Percentiles rank a stretch among this genome's conserved stretches.
Conservation (phyloP, 2,113 vertebrate genomes). For the Todiramphus chloris region DNA sequence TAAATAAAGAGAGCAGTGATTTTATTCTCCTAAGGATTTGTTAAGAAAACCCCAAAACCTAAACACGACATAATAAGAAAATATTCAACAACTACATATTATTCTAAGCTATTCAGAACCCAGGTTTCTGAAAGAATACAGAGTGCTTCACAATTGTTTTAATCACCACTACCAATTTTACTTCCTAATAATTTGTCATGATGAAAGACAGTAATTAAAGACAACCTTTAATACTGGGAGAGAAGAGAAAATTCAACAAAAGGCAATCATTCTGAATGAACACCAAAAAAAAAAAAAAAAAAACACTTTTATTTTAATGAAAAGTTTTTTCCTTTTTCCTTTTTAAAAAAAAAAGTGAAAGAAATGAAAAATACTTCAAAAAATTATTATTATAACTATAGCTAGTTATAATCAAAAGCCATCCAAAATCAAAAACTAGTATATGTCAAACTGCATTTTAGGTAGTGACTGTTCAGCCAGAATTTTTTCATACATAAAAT, state of each 20-base stretch:
- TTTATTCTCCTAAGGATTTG: background rate
- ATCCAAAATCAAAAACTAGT: background rate
- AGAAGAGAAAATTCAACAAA: background rate
- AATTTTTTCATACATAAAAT: background rate
- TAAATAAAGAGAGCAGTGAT: background rate
- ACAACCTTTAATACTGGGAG: background rate
- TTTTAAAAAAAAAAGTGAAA: background rate
- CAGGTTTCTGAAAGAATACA: background rate
- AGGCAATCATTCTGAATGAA: background rate
- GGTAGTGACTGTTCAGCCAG: background rate
- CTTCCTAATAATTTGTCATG: background rate
- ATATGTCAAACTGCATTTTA: background rate
- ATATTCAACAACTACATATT: background rate
- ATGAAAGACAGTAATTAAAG: conserved; percentile 21
- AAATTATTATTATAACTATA: background rate
- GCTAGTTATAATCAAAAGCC: background rate
- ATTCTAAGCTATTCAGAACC: background rate
- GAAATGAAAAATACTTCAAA: background rate
- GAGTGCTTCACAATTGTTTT: background rate
- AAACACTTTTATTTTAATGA: background rate
- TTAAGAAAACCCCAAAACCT: background rate
- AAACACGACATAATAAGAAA: background rate
- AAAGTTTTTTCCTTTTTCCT: background rate
- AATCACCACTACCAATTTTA: background rate
- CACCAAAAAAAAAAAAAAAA: background rate